A percentile compares a stretch with the other conserved stretches of the same genome.
phyloP scores from a whole-genome alignment of 2,888 invertebrate species.

The Nemoura dubitans region DNA sequence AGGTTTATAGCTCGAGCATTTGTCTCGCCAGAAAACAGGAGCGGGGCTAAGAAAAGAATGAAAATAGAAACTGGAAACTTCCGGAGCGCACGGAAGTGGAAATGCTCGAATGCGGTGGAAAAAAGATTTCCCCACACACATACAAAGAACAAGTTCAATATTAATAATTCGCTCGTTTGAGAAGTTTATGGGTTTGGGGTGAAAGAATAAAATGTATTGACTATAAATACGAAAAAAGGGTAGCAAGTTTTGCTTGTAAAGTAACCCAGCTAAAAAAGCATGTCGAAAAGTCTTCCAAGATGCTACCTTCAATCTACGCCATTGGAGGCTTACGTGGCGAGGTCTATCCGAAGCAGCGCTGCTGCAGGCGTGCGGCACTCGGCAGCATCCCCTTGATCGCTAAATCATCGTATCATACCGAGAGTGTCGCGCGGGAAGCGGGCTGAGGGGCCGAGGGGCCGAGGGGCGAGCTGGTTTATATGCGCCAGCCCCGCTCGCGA shows the following conservation, averaged over 20 bases:
- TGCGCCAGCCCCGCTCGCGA: no score
- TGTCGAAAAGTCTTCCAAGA: slow-evolving; percentile 45
- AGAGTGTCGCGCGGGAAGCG: slow-evolving; percentile 2
- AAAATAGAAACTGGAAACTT: slow-evolving; percentile 13
- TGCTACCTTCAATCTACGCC: slow-evolving; percentile 41
- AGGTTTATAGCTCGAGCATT: background rate
- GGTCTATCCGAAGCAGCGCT: no score
- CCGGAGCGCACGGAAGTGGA: background rate
- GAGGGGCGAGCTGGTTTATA: background rate
- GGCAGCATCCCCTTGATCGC: slow-evolving; percentile 40
- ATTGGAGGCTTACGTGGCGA: background rate
- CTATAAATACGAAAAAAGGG: background rate
- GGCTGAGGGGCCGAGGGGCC: background rate
- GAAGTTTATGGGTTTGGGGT: slow-evolving; percentile 47
- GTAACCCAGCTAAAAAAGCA: slow-evolving; percentile 42
- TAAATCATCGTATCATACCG: slow-evolving; percentile 39
- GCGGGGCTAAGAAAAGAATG: background rate
- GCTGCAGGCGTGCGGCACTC: background rate
- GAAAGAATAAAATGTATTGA: slow-evolving; percentile 39
- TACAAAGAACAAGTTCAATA: slow-evolving; percentile 50
- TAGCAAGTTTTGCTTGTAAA: slow-evolving; percentile 45
- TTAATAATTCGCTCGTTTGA: slow-evolving; percentile 51
- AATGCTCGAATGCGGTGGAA: slow-evolving; percentile 31
- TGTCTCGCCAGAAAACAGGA: slow-evolving; percentile 3
- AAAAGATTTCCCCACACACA: slow-evolving; percentile 48